A percentile compares a stretch with the other conserved stretches of the same genome.
phyloP scores from a whole-genome alignment of 2,113 vertebrate genomes.

The Pelobates fuscus region DNA sequence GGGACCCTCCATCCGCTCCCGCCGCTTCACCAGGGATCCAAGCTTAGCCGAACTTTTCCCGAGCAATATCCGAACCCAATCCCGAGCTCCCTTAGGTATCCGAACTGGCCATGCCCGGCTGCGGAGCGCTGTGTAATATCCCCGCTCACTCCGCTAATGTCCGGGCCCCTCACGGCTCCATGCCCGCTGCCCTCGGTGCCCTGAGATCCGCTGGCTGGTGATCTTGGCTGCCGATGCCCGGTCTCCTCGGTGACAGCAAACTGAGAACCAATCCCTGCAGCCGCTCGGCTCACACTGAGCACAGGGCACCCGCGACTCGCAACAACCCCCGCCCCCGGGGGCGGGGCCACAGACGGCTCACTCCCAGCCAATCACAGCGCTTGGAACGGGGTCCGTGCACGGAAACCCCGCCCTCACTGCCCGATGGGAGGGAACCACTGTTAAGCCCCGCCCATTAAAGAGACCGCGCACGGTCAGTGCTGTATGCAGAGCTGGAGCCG shows the following conservation, averaged over 20 bases:
- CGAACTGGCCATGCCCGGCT: conserved; percentile 32
- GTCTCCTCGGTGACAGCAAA: neutral
- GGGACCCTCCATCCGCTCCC: conserved; percentile 29
- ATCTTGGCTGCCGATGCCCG: neutral
- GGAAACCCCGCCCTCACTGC: neutral
- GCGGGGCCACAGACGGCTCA: neutral
- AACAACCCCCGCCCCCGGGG: conserved; percentile 25
- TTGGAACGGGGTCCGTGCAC: neutral
- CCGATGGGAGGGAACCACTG: too few relatives aligned
- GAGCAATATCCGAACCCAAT: conserved; percentile 16
- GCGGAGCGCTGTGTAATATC: conserved; percentile 4
- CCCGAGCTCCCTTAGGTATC: conserved; percentile 34
- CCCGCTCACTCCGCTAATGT: neutral
- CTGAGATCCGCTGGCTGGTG: neutral
- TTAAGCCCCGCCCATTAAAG: conserved; percentile 7
- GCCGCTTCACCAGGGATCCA: conserved; percentile 8
- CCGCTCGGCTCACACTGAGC: conserved; percentile 35
- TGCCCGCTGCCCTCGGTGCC: neutral
- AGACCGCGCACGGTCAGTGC: neutral
- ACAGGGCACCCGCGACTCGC: neutral
- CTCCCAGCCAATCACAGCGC: conserved; percentile 2
- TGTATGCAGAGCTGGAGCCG: too few relatives aligned
- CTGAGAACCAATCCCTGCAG: neutral
- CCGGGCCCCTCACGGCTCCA: conserved; percentile 28
- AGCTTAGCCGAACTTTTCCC: conserved; percentile 19